Conservation (phyloP, 2,797 vertebrate species). For the Dromococcyx pavoninus region DNA sequence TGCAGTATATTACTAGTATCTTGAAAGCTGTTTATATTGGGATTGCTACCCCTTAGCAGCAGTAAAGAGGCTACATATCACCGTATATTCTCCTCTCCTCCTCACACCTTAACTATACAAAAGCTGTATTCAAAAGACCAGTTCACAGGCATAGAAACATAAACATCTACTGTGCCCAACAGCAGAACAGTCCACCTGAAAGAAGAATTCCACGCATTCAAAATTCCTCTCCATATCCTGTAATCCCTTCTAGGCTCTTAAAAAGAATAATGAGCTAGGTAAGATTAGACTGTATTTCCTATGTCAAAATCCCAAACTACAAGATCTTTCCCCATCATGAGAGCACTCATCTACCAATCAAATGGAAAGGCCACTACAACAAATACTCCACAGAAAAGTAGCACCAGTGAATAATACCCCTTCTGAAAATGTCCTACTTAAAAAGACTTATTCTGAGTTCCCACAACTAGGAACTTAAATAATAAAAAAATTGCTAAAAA, state of each 20-base stretch:
- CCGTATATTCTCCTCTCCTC: background rate
- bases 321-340: background rate
- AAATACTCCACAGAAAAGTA: background rate
- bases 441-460: background rate
- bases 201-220: background rate
- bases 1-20: background rate
- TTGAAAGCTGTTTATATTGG: background rate
- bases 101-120: background rate
- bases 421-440: background rate
- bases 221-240: background rate
- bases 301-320: background rate
- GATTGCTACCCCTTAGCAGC: background rate
- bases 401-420: background rate
- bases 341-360: background rate
- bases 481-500: background rate
- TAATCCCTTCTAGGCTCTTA: background rate
- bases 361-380: background rate
- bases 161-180: background rate
- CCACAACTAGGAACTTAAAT: background rate
- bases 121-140: background rate
- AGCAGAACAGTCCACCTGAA: background rate
- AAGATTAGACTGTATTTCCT: background rate
- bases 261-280: background rate
- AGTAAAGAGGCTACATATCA: background rate
- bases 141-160: background rate